Conservation (phyloP, 2,888 invertebrate species). For the Geophilus truncorum region DNA sequence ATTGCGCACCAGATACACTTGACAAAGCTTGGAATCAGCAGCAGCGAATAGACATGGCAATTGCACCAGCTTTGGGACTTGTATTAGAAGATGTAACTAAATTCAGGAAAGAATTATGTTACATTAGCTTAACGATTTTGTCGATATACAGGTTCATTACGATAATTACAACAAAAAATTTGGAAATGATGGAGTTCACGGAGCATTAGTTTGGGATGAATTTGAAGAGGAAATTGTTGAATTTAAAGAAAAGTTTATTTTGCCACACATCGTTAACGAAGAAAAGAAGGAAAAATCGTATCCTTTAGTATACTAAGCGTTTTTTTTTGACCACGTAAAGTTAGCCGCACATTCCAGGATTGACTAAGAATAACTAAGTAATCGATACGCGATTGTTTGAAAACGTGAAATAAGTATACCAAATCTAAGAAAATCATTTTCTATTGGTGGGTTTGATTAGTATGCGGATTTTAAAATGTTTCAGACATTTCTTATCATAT, state of each 20-base stretch:
- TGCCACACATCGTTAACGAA: constrained; percentile 71
- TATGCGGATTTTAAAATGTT: no score
- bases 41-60: constrained; percentile 81
- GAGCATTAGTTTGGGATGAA: constrained; percentile 71
- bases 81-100: constrained; percentile 71
- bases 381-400: no score
- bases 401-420: no score
- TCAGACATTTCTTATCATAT: no score
- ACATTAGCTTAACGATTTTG: neutral
- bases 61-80: constrained; percentile 89
- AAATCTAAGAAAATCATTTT: no score
- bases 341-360: no score
- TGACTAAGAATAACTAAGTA: no score
- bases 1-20: constrained; percentile 54
- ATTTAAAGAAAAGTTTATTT: constrained; percentile 73
- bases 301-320: constrained; percentile 48
- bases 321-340: neutral
- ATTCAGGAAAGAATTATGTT: neutral
- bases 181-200: constrained; percentile 78
- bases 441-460: no score
- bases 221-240: constrained; percentile 38
- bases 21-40: constrained; percentile 57
- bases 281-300: constrained; percentile 70
- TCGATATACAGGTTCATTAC: constrained; percentile 74
- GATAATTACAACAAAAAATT: constrained; percentile 79